Evolutionary conservation across 2,797 vertebrate genomes (phyloP).

Genomic region (Scolopax rusticola): DNA sequence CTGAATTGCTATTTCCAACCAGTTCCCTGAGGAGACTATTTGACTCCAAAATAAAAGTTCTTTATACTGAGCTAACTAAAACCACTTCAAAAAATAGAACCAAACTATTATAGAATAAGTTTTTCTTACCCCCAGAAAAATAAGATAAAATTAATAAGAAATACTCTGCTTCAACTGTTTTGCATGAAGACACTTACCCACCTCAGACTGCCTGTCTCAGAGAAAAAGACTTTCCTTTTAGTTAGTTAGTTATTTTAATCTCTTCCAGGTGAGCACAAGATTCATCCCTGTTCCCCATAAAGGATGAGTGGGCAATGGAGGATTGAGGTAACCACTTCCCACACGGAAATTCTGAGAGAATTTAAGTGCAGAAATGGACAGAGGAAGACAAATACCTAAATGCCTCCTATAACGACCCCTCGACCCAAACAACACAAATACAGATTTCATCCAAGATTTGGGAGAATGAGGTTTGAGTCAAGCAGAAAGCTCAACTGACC

Average conservation of each 20-base stretch:
- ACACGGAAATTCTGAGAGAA: not conserved
- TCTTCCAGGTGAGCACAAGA: not conserved
- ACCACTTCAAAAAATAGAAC: not conserved
- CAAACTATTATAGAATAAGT: not conserved
- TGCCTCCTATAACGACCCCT: not conserved
- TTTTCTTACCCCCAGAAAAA: not conserved
- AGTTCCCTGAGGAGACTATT: not conserved
- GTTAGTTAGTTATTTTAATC: not conserved
- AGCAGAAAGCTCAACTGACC: not conserved
- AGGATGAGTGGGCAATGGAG: not conserved
- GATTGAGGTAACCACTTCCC: not conserved
- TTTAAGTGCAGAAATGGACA: not conserved
- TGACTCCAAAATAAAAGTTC: conserved; percentile 3
- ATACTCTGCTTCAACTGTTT: not conserved
- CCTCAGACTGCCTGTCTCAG: no score
- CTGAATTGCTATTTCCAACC: not conserved
- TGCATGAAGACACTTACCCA: not conserved
- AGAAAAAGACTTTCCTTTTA: accelerated
- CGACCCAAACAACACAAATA: not conserved
- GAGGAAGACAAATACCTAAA: not conserved
- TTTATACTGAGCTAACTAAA: not conserved
- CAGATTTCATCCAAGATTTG: not conserved
- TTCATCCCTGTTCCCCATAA: not conserved
- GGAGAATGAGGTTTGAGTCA: not conserved
- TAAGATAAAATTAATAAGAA: not conserved